Percentiles rank a stretch among this genome's conserved stretches.
phyloP scores from a whole-genome alignment of 2,113 vertebrate species.

The Vidua chalybeata region DNA sequence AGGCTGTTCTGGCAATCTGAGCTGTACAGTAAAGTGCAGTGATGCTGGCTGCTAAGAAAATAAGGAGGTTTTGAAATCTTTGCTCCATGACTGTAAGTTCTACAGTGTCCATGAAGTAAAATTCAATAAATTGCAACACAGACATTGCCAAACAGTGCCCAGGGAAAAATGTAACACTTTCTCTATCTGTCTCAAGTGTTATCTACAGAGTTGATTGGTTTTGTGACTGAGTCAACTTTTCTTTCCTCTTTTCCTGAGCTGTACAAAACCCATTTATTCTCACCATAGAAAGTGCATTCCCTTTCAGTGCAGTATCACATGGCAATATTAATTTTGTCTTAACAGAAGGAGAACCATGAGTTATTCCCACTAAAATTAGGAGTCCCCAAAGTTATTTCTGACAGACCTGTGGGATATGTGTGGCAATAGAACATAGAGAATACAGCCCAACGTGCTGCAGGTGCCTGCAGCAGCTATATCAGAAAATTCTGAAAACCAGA shows the following conservation, averaged over 20 bases:
- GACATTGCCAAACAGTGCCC: neutral
- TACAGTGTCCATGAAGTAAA: neutral
- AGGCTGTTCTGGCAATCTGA: neutral
- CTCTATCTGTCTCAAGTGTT: neutral
- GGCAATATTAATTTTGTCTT: neutral
- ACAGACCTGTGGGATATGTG: neutral
- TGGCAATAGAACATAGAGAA: neutral
- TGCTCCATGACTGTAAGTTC: neutral
- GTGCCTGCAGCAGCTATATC: neutral
- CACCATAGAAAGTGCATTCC: neutral
- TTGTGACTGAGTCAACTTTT: neutral
- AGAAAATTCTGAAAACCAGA: neutral
- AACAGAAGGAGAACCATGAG: neutral
- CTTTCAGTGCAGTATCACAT: neutral
- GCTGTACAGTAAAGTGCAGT: neutral
- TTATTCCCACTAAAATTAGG: neutral
- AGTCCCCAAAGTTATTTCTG: neutral
- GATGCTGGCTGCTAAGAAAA: neutral
- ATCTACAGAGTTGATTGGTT: neutral
- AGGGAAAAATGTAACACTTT: neutral
- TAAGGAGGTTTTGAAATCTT: neutral
- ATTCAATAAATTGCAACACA: neutral
- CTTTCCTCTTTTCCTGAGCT: neutral
- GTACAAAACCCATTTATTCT: neutral
- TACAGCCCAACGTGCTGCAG: neutral